Base-by-base conservation (phyloP, 2,113 vertebrate genomes). In the Erpornis zantholeuca region DNA sequence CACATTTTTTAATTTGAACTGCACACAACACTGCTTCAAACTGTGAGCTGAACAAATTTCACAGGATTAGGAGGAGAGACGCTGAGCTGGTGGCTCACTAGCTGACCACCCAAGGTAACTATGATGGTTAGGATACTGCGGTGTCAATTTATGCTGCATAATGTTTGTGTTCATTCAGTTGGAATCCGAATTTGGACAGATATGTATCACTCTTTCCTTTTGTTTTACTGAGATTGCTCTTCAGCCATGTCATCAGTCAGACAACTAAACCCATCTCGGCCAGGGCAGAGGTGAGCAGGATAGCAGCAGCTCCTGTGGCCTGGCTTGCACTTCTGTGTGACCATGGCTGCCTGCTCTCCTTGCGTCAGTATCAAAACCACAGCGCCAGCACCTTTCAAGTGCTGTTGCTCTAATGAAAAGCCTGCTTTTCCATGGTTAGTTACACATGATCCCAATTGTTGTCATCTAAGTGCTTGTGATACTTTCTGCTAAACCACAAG, bases 251-350 rank as follows among this genome's bases (percentile, higher is more conserved):
- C 66, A 71, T 64, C 21, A 53, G n/a, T 28, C 45, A 71, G 29
- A 36, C 21, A 73, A 10, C 6, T 33, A 61, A 61, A 73, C 38
- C 38, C 42, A 54, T 35, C 29, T 12, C 3, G 4, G 10, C 12
- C 4, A 36, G 45, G 31, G 9, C 76, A 54, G 45, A 92, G 38
- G 15, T 33, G 8, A 54, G 35, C 42, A 42, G 50, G 19, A 12
- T 57, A 47, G 9, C 18, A 36, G 57, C 21, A 47, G 0, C 24
- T 79, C 49, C n/a, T 60, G 44, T 71, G 57, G 25, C 25, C 66
- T 56, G 57, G 8, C 24, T 54, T 65, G 31, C 20, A 1, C 27
- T 50, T 19, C 42, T 0, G 0, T 38, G 33, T 66, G 44, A 36
- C 57, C 2, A 1, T 36, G 38, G 8, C 42, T 70, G 36, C 16